A percentile compares a stretch with the other conserved stretches of the same genome.
Evolutionary conservation across 92 coral and sea anemone species (phyloP).

Genomic region (Palythoa caribaeorum): DNA sequence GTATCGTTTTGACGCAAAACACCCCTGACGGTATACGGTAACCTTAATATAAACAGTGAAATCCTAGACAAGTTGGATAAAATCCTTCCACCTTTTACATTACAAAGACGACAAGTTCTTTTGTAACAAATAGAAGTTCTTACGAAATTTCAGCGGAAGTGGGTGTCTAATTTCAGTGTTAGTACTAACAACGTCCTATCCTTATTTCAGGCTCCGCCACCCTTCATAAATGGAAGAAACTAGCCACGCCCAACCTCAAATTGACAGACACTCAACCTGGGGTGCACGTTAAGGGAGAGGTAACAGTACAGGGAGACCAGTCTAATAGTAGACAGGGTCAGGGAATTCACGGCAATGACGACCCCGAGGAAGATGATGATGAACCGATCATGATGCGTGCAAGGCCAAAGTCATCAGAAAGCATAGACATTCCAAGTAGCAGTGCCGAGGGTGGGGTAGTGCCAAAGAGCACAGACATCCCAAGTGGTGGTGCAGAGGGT

Average conservation of each 20-base stretch:
- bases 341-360: constrained; percentile 44
- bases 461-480: constrained; percentile 33
- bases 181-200: not conserved
- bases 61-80: no score
- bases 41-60: no score
- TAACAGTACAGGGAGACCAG: constrained; percentile 34
- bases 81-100: no score
- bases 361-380: constrained; percentile 75
- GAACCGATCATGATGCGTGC: constrained; percentile 71
- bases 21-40: no score
- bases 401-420: not conserved
- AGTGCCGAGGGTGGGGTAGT: constrained; percentile 64
- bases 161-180: not conserved
- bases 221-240: constrained; percentile 94
- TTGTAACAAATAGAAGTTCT: no score
- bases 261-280: constrained; percentile 89
- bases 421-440: constrained; percentile 31
- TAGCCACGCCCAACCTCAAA: constrained; percentile 93
- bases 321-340: constrained; percentile 53
- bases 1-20: no score
- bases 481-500: constrained; percentile 59
- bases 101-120: no score
- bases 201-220: constrained; percentile 83
- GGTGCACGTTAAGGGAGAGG: constrained; percentile 95
- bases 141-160: not conserved